Conservation (phyloP, 2,113 vertebrate genomes). For the Myotis brandtii region DNA sequence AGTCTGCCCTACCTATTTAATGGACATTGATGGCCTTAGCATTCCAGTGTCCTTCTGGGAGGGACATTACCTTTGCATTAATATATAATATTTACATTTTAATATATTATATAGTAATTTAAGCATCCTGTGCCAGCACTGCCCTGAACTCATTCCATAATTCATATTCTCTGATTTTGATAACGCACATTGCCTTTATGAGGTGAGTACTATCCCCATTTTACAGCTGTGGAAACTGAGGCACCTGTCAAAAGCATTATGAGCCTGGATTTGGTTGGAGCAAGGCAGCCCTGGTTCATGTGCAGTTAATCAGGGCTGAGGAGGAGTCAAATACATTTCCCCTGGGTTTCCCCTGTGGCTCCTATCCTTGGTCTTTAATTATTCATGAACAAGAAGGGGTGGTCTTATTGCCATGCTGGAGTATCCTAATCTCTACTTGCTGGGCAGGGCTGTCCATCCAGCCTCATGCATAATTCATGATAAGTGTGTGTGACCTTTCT, state of each 20-base stretch:
- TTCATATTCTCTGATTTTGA: constrained; percentile 44
- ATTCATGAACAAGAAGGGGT: constrained; percentile 22
- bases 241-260: neutral
- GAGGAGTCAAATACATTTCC: neutral
- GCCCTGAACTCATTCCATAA: neutral
- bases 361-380: neutral
- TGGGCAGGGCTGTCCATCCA: neutral
- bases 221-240: constrained; percentile 45
- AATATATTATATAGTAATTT: neutral
- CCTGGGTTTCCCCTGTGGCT: constrained; percentile 15
- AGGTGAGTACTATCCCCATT: neutral
- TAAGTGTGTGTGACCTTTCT: constrained; percentile 40
- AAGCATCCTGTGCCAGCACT: constrained; percentile 11
- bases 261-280: constrained; percentile 23
- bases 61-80: constrained; percentile 11
- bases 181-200: constrained; percentile 17
- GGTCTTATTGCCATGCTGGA: neutral
- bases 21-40: neutral
- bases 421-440: constrained; percentile 12
- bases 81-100: neutral
- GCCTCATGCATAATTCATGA: constrained; percentile 59
- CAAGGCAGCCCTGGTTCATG: neutral
- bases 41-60: neutral
- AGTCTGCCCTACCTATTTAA: neutral
- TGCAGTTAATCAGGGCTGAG: neutral